phyloP scores from a whole-genome alignment of 53 echinoderm and acorn worm species.

The Apostichopus leukothele region DNA sequence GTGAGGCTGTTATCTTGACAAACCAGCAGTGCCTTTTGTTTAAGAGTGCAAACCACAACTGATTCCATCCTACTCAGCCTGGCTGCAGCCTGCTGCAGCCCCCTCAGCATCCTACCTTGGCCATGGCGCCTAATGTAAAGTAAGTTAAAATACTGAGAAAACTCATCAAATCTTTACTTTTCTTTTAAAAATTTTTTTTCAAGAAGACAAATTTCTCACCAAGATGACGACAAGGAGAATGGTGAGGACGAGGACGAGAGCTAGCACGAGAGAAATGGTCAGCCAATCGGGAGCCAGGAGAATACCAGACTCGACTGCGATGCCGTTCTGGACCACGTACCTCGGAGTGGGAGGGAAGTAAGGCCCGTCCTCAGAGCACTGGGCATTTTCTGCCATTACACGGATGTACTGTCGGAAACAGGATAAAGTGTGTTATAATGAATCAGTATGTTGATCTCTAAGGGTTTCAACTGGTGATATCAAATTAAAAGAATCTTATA shows the following conservation, averaged over 20 bases:
- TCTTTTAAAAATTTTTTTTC: too few species aligned
- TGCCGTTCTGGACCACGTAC: slow-evolving; percentile 95
- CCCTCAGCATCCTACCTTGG: too few species aligned
- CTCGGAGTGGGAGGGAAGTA: slow-evolving; percentile 95
- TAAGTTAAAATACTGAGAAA: too few species aligned
- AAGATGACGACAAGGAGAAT: slow-evolving; percentile 82
- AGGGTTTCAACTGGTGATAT: neutral
- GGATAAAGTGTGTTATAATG: neutral
- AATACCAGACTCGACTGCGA: slow-evolving; percentile 81
- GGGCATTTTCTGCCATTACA: slow-evolving; percentile 97
- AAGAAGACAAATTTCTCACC: slow-evolving; percentile 58
- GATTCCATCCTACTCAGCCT: too few species aligned
- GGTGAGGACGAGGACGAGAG: slow-evolving; percentile 68
- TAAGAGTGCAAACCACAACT: too few species aligned
- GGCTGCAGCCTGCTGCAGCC: too few species aligned
- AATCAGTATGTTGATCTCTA: too few species aligned
- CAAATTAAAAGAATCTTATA: too few species aligned
- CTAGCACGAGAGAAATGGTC: slow-evolving; percentile 78
- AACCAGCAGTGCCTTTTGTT: too few species aligned
- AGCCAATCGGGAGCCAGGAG: slow-evolving; percentile 95
- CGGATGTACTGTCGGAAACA: slow-evolving; percentile 63
- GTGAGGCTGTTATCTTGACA: too few species aligned
- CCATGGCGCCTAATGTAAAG: too few species aligned
- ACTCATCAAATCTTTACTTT: too few species aligned
- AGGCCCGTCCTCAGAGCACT: slow-evolving; percentile 96